A percentile compares a stretch with the other conserved stretches of the same genome.
Evolutionary conservation across 2,797 vertebrate genomes (phyloP).

Genomic region (Urophycis tenuis): DNA sequence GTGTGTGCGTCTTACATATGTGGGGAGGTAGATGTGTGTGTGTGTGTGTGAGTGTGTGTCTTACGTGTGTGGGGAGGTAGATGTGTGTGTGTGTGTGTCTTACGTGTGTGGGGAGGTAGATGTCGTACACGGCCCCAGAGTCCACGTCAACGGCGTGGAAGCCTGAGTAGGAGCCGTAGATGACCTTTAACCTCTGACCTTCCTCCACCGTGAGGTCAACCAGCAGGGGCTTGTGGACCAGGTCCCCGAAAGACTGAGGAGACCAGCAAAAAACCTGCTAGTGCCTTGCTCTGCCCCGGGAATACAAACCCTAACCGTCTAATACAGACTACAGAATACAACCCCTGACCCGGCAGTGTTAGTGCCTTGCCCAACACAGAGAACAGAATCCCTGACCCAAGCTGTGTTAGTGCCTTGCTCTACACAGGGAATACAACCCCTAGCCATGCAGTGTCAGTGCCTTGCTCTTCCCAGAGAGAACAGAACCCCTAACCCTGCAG

Average conservation of each 20-base stretch:
- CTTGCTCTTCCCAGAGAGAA: too few relatives aligned
- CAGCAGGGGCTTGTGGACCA: conserved; percentile 83
- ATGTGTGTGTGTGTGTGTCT: too few relatives aligned
- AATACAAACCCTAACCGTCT: background rate
- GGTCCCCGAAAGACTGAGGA: conserved; percentile 79
- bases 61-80: too few relatives aligned
- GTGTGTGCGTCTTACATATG: background rate
- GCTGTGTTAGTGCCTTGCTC: too few relatives aligned
- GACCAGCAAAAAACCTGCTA: background rate
- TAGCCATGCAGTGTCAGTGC: too few relatives aligned
- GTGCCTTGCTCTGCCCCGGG: background rate
- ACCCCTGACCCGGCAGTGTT: too few relatives aligned
- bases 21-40: background rate
- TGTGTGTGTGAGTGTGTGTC: conserved; percentile 10
- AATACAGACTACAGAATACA: too few relatives aligned
- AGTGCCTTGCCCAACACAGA: background rate
- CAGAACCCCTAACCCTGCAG: too few relatives aligned
- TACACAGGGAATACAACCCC: too few relatives aligned
- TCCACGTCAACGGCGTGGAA: conserved; percentile 89
- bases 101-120: conserved; percentile 88
- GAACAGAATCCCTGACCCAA: too few relatives aligned
- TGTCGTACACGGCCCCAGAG: conserved; percentile 86
- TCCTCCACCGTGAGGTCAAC: conserved; percentile 88
- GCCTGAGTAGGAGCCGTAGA: conserved; percentile 84
- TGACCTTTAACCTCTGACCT: conserved; percentile 86